These are phyloP conservation scores for Laticauda laticaudata DNA, from an alignment of 2,113 vertebrate species.

Conservation along the genomic window DNA sequence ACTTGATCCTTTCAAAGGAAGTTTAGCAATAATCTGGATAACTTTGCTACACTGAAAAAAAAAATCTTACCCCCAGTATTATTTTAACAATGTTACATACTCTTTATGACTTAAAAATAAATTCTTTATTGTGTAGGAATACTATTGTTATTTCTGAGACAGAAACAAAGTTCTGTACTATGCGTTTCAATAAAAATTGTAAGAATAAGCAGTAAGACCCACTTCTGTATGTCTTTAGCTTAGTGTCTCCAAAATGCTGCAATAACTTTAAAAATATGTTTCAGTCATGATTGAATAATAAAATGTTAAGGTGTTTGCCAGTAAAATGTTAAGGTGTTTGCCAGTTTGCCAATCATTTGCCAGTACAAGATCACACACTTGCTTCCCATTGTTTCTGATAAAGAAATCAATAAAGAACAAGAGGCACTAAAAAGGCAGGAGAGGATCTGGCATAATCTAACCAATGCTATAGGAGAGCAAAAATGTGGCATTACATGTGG, in stretches of 20 bases:
- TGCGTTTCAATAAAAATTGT: conserved; percentile 14
- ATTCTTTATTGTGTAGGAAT: conserved; percentile 6
- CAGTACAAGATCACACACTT: neutral
- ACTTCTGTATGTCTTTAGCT: neutral
- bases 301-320: neutral
- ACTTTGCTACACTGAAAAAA: neutral
- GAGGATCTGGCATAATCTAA: neutral
- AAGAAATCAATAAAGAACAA: neutral
- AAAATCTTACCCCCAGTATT: neutral
- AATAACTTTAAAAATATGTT: neutral
- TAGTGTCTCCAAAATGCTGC: neutral
- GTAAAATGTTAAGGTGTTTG: neutral
- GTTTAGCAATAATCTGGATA: neutral
- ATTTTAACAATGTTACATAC: neutral
- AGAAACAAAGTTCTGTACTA: neutral
- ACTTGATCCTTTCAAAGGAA: neutral
- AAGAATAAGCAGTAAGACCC: neutral
- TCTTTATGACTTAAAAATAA: neutral
- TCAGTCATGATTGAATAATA: neutral
- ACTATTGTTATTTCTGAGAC: neutral
- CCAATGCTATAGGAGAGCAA: neutral
- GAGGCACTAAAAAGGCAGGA: neutral
- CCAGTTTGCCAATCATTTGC: neutral
- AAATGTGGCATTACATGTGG: neutral
- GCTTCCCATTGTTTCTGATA: neutral